Conservation (phyloP, 2,888 invertebrate species). For the Zaprionus lineosus region DNA sequence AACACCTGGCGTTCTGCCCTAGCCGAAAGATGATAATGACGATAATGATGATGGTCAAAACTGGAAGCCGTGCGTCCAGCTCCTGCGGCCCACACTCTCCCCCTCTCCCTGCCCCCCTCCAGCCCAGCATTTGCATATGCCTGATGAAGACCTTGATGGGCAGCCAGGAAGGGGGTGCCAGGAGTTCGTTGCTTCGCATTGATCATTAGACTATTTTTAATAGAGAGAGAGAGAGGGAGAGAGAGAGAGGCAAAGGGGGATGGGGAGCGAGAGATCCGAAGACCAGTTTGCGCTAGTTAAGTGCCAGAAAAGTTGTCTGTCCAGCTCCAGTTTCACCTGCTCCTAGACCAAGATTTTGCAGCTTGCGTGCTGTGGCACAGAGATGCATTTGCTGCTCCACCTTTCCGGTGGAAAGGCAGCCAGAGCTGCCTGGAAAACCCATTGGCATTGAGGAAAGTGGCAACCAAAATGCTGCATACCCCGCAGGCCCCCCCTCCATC, state of each 20-base stretch:
- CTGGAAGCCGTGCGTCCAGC: constrained; percentile 47
- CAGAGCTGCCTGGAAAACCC: constrained; percentile 40
- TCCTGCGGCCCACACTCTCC: constrained; percentile 1
- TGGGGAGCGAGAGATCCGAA: constrained; percentile 5
- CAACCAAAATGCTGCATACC: constrained; percentile 24
- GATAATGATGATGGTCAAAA: constrained; percentile 27
- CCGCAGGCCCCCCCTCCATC: too few relatives aligned
- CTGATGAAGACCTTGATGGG: too few relatives aligned
- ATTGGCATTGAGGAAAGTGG: constrained; percentile 25
- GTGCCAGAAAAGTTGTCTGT: constrained; percentile 74
- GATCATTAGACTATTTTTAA: constrained; percentile 78
- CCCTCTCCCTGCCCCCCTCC: background rate
- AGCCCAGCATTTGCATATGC: constrained; percentile 56
- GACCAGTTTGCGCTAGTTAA: constrained; percentile 53
- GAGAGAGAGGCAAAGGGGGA: constrained; percentile 14
- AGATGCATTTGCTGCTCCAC: constrained; percentile 51
- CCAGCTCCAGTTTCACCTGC: constrained; percentile 78
- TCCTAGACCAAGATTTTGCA: constrained; percentile 64
- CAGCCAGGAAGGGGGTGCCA: background rate
- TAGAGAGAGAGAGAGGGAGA: constrained; percentile 50
- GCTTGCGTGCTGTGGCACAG: constrained; percentile 61
- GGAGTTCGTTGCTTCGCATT: constrained; percentile 29
- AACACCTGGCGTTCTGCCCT: constrained; percentile 65
- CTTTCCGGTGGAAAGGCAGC: constrained; percentile 38
- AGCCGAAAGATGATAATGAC: too few relatives aligned